These are phyloP conservation scores for Astyanax mexicanus DNA, from an alignment of 2,797 vertebrate species.

Conservation along the genomic window DNA sequence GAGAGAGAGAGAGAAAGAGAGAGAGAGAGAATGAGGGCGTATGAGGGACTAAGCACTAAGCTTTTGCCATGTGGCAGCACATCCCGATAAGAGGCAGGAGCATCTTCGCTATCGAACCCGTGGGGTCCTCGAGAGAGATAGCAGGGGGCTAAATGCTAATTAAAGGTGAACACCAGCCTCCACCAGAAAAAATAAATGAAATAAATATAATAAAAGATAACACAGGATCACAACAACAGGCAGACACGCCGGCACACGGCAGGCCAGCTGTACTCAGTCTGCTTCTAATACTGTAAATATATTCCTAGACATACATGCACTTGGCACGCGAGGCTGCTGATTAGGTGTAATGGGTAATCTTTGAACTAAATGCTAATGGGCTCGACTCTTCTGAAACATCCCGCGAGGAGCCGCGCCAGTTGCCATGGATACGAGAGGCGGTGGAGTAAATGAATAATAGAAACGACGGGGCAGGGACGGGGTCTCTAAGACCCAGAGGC, in stretches of 20 bases:
- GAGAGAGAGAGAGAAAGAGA: background rate
- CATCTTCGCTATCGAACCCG: conserved; percentile 8
- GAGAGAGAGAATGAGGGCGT: background rate
- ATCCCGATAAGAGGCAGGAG: conserved; percentile 27
- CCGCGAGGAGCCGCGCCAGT: conserved; percentile 19
- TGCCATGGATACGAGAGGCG: conserved; percentile 42
- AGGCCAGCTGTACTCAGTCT: background rate
- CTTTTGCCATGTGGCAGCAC: conserved; percentile 19
- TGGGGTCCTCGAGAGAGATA: conserved; percentile 19
- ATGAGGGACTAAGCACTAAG: background rate
- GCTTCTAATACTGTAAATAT: background rate
- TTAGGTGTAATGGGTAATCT: conserved; percentile 17
- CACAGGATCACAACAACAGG: background rate
- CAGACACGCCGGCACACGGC: background rate
- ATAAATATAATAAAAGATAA: too few species aligned
- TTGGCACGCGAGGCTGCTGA: conserved; percentile 16
- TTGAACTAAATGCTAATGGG: conserved; percentile 29
- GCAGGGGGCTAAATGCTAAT: conserved; percentile 38
- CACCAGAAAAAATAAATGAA: background rate
- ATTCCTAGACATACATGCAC: background rate
- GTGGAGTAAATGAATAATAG: conserved; percentile 47
- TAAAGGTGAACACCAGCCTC: conserved; percentile 44
- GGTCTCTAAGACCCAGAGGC: background rate
- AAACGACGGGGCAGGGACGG: conserved; percentile 24
- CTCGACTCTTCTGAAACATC: conserved; percentile 15